These are phyloP conservation scores for Heliconius erato DNA, from an alignment of 2,888 invertebrate genomes.

Conservation along the genomic window DNA sequence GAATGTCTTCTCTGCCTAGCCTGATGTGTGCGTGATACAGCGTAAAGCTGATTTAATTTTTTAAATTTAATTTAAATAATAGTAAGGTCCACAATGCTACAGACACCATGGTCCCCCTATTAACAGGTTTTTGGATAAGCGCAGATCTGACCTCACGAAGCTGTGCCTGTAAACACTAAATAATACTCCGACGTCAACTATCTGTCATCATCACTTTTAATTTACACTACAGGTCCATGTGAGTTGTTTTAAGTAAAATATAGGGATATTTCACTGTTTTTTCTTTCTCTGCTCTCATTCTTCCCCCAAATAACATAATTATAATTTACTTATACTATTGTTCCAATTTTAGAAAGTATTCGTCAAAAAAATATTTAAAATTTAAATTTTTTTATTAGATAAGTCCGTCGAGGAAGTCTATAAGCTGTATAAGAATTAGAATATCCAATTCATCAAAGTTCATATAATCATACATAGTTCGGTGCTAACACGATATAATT, in stretches of 20 bases:
- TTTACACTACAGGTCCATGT: conserved; percentile 61
- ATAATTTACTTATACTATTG: no score
- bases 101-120: conserved; percentile 52
- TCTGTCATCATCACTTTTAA: conserved; percentile 71
- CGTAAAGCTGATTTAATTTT: neutral
- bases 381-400: no score
- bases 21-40: neutral
- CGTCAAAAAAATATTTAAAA: no score
- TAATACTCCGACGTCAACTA: conserved; percentile 72
- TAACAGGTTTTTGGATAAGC: conserved; percentile 78
- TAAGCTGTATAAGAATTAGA: no score
- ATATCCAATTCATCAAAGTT: neutral
- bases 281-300: neutral
- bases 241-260: neutral
- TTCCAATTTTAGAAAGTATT: no score
- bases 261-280: no score
- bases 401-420: no score
- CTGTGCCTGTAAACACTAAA: conserved; percentile 62
- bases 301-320: neutral
- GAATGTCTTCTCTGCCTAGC: no score
- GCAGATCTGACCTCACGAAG: conserved; percentile 72
- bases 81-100: neutral
- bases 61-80: neutral
- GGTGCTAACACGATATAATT: neutral
- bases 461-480: neutral